Conservation (phyloP, 2,797 vertebrate species). For the Meriones psammophilus region DNA sequence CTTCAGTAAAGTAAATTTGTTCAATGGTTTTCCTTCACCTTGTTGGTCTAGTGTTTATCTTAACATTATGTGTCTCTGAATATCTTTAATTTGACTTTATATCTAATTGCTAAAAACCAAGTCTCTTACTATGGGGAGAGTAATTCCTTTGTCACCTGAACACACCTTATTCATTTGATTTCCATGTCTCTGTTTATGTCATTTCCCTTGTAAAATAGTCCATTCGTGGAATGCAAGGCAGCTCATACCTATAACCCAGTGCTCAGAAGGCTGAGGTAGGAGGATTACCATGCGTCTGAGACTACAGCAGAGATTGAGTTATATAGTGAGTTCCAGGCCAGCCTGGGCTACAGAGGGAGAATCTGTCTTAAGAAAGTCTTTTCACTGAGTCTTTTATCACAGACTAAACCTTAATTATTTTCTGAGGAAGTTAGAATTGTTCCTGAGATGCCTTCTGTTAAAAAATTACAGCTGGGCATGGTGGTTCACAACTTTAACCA, state of each 20-base stretch:
- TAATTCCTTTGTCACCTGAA: background rate
- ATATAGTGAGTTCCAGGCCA: background rate
- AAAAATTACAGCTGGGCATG: background rate
- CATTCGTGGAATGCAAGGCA: background rate
- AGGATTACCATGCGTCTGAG: background rate
- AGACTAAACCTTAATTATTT: conserved; percentile 35
- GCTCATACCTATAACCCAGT: background rate
- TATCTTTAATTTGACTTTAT: conserved; percentile 26
- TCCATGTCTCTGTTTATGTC: background rate
- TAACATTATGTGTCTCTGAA: background rate
- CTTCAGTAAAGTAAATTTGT: conserved; percentile 22
- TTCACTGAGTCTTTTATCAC: background rate
- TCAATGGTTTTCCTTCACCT: background rate
- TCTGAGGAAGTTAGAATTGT: conserved; percentile 35
- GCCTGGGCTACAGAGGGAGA: background rate
- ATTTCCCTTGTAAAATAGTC: background rate
- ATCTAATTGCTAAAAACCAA: background rate
- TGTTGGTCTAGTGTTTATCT: background rate
- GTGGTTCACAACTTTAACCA: background rate
- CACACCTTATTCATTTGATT: background rate
- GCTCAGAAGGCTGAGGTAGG: background rate
- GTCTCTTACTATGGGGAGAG: background rate
- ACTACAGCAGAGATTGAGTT: background rate
- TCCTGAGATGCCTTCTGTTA: conserved; percentile 9
- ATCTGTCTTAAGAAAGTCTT: background rate